Conservation (phyloP, 2,888 invertebrate genomes). For the Bursaphelenchus okinawaensis region DNA sequence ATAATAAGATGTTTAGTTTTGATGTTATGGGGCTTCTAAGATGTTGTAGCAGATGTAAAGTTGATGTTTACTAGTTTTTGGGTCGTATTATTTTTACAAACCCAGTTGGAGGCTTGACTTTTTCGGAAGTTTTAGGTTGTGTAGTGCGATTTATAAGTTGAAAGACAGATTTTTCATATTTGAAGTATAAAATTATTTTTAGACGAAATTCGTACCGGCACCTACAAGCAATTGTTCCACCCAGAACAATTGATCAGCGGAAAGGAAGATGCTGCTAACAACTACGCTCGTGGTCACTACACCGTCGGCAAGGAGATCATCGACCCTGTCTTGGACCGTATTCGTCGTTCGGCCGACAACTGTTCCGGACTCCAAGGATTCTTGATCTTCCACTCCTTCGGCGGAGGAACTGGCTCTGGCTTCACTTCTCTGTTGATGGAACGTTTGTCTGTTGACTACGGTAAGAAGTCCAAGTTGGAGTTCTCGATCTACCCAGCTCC, state of each 20-base stretch:
- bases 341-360: conserved; percentile 65
- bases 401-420: conserved; percentile 77
- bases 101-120: no score
- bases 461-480: conserved; percentile 80
- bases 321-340: conserved; percentile 65
- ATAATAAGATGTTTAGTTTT: neutral
- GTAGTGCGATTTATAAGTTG: neutral
- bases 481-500: conserved; percentile 85
- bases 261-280: conserved; percentile 73
- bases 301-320: conserved; percentile 69
- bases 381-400: conserved; percentile 81
- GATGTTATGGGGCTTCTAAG: neutral
- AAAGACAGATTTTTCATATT: no score
- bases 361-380: conserved; percentile 74
- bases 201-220: conserved; percentile 60
- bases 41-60: neutral
- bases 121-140: neutral
- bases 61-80: no score
- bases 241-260: conserved; percentile 90
- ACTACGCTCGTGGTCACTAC: conserved; percentile 95
- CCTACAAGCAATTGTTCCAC: conserved; percentile 65
- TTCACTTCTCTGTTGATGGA: conserved; percentile 83
- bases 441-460: conserved; percentile 74
- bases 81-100: no score
- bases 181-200: neutral